Conservation (phyloP, 2,888 invertebrate species). For the Rhamphomyia laevipes region DNA sequence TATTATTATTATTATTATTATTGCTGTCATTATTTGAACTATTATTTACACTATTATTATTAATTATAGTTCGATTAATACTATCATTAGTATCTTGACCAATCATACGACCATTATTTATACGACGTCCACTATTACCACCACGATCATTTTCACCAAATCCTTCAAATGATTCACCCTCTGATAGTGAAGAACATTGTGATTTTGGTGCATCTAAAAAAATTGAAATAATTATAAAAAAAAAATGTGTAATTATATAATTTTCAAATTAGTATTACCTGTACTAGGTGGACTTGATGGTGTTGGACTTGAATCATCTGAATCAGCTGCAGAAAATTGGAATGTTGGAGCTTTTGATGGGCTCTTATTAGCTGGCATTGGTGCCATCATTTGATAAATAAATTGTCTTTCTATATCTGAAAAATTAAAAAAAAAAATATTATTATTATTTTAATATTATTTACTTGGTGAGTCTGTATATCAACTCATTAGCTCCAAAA, state of each 20-base stretch:
- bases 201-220: conserved; percentile 34
- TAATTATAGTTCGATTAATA: conserved; percentile 10
- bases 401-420: no score
- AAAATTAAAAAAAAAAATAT: no score
- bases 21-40: not conserved
- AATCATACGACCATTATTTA: not conserved
- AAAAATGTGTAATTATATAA: not conserved
- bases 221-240: not conserved
- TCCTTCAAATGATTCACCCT: conserved; percentile 73
- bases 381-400: conserved; percentile 23
- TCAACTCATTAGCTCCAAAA: no score
- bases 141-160: conserved; percentile 49
- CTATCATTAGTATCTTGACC: not conserved
- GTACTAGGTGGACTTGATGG: conserved; percentile 37
- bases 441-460: no score
- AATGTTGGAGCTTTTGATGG: conserved; percentile 21
- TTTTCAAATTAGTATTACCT: conserved; percentile 19
- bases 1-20: conserved; percentile 27
- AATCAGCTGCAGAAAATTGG: conserved; percentile 22
- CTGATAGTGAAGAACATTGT: conserved; percentile 49
- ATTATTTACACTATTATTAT: conserved; percentile 6
- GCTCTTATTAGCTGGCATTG: conserved; percentile 26
- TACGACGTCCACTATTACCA: conserved; percentile 5
- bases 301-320: conserved; percentile 34
- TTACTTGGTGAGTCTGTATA: no score